phyloP scores from a whole-genome alignment of 2,113 vertebrate species.

The Leptocoma aspasia region DNA sequence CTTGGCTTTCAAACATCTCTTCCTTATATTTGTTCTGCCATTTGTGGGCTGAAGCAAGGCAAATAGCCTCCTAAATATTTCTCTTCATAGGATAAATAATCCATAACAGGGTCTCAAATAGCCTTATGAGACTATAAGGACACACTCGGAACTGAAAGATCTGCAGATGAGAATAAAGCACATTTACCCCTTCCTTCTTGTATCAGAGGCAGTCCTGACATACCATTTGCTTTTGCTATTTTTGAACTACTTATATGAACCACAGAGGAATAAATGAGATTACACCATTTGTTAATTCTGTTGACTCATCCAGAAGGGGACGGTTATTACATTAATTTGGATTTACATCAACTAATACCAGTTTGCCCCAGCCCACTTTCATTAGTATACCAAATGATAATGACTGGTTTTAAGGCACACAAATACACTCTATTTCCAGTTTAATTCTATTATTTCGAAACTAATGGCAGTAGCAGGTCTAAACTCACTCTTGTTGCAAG shows the following conservation, averaged over 20 bases:
- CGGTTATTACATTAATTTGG: slow-evolving; percentile 53
- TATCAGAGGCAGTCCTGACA: neutral
- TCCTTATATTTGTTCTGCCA: neutral
- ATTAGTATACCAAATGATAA: neutral
- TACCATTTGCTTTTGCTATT: neutral
- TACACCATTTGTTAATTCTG: slow-evolving; percentile 50
- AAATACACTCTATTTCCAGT: neutral
- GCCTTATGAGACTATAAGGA: neutral
- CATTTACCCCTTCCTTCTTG: neutral
- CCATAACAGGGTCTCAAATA: neutral
- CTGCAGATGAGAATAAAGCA: neutral
- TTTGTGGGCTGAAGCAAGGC: neutral
- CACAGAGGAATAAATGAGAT: slow-evolving; percentile 45
- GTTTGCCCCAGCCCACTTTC: neutral
- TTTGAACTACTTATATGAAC: neutral
- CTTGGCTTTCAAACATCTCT: neutral
- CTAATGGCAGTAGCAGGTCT: neutral
- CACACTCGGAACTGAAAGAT: neutral
- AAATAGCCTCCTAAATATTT: neutral
- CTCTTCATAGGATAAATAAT: neutral
- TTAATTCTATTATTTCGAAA: slow-evolving; percentile 27
- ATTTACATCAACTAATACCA: slow-evolving; percentile 28
- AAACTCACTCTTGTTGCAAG: neutral
- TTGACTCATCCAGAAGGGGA: slow-evolving; percentile 54
- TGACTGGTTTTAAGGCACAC: neutral